Conservation (phyloP, 2,888 invertebrate genomes). For the Bugulina stolonifera region DNA sequence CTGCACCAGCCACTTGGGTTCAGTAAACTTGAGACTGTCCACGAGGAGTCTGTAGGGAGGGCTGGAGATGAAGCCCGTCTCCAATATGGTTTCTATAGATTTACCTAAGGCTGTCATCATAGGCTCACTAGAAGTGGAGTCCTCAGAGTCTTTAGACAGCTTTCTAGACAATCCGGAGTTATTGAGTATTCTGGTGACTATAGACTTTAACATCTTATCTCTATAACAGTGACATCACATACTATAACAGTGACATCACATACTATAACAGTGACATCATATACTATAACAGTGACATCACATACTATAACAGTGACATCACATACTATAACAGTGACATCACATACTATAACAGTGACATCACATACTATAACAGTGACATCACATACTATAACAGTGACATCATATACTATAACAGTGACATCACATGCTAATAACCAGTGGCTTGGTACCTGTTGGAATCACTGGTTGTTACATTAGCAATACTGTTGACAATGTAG, state of each 20-base stretch:
- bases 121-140: background rate
- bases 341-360: background rate
- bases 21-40: background rate
- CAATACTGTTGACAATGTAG: background rate
- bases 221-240: background rate
- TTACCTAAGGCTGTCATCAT: constrained; percentile 10
- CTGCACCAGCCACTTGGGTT: constrained; percentile 16
- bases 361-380: background rate
- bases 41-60: background rate
- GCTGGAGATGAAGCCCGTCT: background rate
- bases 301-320: background rate
- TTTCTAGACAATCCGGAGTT: background rate
- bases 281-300: background rate
- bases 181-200: constrained; percentile 1
- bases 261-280: background rate
- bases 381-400: background rate
- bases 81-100: constrained; percentile 7
- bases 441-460: background rate
- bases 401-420: background rate
- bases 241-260: background rate
- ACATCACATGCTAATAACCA: too few relatives aligned
- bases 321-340: background rate
- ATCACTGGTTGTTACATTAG: background rate
- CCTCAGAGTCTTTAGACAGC: background rate
- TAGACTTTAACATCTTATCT: constrained; percentile 1